A percentile compares a stretch with the other conserved stretches of the same genome.
phyloP scores from a whole-genome alignment of 2,888 invertebrate species.

The Coremacera marginata region DNA sequence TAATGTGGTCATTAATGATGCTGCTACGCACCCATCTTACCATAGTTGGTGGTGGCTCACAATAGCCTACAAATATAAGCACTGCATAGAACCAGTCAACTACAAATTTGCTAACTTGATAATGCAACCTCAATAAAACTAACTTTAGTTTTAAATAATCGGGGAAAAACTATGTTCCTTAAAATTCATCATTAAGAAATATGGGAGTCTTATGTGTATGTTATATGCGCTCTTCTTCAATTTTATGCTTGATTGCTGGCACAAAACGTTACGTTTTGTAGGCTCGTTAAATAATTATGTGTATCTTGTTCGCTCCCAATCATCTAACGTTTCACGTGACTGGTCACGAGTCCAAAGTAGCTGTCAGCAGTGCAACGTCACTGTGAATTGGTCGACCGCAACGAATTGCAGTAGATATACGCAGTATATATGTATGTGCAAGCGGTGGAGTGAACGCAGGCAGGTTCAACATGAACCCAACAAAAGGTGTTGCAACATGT shows the following conservation, averaged over 20 bases:
- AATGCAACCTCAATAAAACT: not conserved
- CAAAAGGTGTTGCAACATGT: not conserved
- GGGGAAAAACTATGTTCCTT: not conserved
- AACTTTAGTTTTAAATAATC: not conserved
- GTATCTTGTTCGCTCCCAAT: not conserved
- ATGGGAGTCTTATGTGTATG: too few species aligned
- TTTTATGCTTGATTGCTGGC: slow-evolving; percentile 26
- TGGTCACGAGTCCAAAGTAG: not conserved
- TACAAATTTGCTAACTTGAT: slow-evolving; percentile 18
- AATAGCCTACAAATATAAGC: not conserved
- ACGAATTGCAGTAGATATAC: not conserved
- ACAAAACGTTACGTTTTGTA: not conserved
- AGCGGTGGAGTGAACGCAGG: not conserved
- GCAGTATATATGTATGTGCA: too few species aligned
- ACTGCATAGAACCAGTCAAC: too few species aligned
- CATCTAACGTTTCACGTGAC: slow-evolving; percentile 1
- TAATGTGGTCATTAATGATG: not conserved
- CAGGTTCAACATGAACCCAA: not conserved
- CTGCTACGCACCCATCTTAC: not conserved
- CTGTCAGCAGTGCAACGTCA: not conserved
- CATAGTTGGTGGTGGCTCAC: not conserved
- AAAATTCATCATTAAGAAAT: not conserved
- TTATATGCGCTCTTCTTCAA: not conserved
- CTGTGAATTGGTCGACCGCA: slow-evolving; percentile 24
- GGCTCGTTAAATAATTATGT: slow-evolving; percentile 16